Evolutionary conservation across 2,113 vertebrate species (phyloP).

Genomic region (Gila orcuttii): DNA sequence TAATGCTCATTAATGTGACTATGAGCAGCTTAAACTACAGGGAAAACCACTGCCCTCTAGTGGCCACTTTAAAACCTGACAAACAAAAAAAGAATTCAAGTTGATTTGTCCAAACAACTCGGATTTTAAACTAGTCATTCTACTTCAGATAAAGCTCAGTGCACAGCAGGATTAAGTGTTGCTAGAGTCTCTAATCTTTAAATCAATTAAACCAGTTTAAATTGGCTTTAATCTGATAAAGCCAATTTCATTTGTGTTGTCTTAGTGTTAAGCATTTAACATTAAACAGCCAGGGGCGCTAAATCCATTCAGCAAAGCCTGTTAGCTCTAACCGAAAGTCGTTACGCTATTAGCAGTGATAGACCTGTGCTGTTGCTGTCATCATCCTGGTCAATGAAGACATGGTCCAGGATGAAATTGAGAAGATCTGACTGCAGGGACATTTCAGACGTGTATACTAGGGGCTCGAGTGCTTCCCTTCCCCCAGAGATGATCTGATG

Average conservation of each 20-base stretch:
- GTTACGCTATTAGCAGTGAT: conserved; percentile 3
- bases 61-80: conserved; percentile 17
- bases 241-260: not conserved
- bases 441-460: conserved; percentile 93
- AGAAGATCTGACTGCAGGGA: conserved; percentile 94
- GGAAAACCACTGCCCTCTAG: conserved; percentile 26
- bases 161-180: conserved; percentile 11
- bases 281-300: not conserved
- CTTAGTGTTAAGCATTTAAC: not conserved
- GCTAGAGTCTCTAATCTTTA: conserved; percentile 1
- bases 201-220: conserved; percentile 2
- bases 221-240: not conserved
- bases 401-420: conserved; percentile 97
- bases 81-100: not conserved
- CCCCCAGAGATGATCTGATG: conserved; percentile 98
- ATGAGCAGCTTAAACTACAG: not conserved
- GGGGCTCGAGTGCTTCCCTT: conserved; percentile 91
- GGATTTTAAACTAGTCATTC: not conserved
- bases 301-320: conserved; percentile 11
- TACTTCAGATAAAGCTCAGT: conserved; percentile 10
- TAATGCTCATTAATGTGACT: too few relatives aligned
- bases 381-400: conserved; percentile 99
- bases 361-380: conserved; percentile 88
- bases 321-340: not conserved
- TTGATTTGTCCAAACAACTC: not conserved